A percentile compares a stretch with the other conserved stretches of the same genome.
These are phyloP conservation scores for Sesamia nonagrioides DNA, from an alignment of 1,140 invertebrate genomes.

Conservation along the genomic window DNA sequence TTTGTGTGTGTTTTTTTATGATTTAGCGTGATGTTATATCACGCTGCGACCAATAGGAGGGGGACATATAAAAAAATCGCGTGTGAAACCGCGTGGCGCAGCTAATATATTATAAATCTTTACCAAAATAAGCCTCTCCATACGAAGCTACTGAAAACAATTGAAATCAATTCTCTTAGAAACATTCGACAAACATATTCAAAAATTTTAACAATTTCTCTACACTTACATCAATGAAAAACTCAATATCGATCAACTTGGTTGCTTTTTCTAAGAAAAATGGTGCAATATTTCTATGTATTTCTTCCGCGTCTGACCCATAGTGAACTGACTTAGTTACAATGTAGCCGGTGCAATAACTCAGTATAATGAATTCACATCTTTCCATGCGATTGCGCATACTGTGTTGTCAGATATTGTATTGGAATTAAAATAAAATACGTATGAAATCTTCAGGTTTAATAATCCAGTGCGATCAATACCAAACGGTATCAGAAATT, in stretches of 20 bases:
- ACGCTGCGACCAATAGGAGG: too few relatives aligned
- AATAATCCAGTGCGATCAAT: not conserved
- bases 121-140: not conserved
- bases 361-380: not conserved
- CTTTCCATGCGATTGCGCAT: constrained; percentile 7
- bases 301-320: not conserved
- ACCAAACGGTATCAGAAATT: not conserved
- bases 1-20: too few relatives aligned
- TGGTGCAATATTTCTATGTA: not conserved
- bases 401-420: not conserved
- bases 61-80: too few relatives aligned
- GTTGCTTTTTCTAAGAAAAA: not conserved
- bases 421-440: not conserved
- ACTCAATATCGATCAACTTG: too few relatives aligned
- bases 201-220: too few relatives aligned
- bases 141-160: too few relatives aligned
- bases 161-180: too few relatives aligned
- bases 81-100: too few relatives aligned
- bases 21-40: too few relatives aligned
- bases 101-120: too few relatives aligned
- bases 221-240: not conserved
- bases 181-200: too few relatives aligned
- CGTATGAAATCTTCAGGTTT: too few relatives aligned
- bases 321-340: constrained; percentile 16
- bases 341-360: constrained; percentile 10